Evolutionary conservation across 2,797 vertebrate species (phyloP).

Genomic region (Cephalopachus bancanus): DNA sequence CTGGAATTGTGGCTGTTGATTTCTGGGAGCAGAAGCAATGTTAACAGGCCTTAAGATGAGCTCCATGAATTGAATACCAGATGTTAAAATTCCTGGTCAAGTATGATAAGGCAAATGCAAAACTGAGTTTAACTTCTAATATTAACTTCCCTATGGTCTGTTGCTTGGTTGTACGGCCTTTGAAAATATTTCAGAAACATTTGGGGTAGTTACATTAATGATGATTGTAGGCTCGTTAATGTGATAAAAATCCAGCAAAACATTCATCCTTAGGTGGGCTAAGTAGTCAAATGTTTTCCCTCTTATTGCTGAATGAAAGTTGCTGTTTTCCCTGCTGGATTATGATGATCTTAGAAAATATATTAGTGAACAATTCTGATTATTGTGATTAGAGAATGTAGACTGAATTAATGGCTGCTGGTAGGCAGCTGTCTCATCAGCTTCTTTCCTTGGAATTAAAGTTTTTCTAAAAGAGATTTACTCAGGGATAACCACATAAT

Average conservation of each 20-base stretch:
- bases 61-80: not conserved
- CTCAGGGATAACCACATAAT: constrained; percentile 40
- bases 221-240: constrained; percentile 36
- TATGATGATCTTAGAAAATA: constrained; percentile 61
- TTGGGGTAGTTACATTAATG: not conserved
- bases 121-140: not conserved
- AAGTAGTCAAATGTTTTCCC: not conserved
- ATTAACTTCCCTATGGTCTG: not conserved
- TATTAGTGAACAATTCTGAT: constrained; percentile 49
- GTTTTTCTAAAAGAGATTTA: constrained; percentile 61
- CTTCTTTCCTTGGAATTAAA: constrained; percentile 55
- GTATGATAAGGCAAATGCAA: not conserved
- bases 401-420: constrained; percentile 34
- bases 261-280: not conserved
- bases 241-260: constrained; percentile 15
- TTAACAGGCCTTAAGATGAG: not conserved
- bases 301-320: constrained; percentile 37
- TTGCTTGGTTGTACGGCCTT: not conserved
- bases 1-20: not conserved
- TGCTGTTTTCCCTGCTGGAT: not conserved
- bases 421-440: constrained; percentile 28
- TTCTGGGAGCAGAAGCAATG: not conserved
- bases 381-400: constrained; percentile 52
- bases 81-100: not conserved
- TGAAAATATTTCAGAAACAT: constrained; percentile 16